Conservation (phyloP, 2,113 vertebrate genomes). For the Bufo bufo region DNA sequence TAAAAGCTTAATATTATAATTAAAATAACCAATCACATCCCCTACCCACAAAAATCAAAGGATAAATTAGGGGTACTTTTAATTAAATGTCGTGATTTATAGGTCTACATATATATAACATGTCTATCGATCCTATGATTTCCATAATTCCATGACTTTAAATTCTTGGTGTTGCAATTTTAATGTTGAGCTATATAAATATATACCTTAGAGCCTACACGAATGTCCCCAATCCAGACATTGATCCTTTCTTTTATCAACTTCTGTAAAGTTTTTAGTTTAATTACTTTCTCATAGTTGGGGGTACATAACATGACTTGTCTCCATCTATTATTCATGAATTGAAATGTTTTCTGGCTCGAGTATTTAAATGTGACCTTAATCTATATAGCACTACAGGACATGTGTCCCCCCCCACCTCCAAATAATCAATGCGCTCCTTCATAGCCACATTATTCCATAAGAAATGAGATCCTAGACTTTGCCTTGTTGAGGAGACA, state of each 20-base stretch:
- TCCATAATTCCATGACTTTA: too few species aligned
- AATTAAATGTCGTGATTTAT: too few species aligned
- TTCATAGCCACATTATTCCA: constrained; percentile 44
- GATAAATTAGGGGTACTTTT: too few species aligned
- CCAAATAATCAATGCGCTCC: constrained; percentile 25
- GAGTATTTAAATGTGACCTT: constrained; percentile 6
- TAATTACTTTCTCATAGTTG: constrained; percentile 11
- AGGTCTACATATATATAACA: too few species aligned
- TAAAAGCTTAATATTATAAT: too few species aligned
- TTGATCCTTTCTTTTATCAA: not conserved
- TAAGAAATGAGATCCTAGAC: constrained; percentile 28
- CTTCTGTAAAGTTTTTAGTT: not conserved
- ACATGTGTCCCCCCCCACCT: not conserved
- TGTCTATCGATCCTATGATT: too few species aligned
- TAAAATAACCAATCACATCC: too few species aligned
- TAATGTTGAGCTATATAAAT: too few species aligned
- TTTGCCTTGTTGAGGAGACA: constrained; percentile 43
- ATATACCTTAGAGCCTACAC: too few species aligned
- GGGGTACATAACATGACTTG: not conserved
- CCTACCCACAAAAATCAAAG: too few species aligned
- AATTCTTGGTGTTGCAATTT: too few species aligned
- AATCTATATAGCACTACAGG: constrained; percentile 32
- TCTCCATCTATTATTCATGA: constrained; percentile 10
- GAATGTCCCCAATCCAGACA: not conserved
- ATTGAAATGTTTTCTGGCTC: not conserved